Evolutionary conservation across 1,140 invertebrate genomes (phyloP).

Genomic region (Ephestia elutella): DNA sequence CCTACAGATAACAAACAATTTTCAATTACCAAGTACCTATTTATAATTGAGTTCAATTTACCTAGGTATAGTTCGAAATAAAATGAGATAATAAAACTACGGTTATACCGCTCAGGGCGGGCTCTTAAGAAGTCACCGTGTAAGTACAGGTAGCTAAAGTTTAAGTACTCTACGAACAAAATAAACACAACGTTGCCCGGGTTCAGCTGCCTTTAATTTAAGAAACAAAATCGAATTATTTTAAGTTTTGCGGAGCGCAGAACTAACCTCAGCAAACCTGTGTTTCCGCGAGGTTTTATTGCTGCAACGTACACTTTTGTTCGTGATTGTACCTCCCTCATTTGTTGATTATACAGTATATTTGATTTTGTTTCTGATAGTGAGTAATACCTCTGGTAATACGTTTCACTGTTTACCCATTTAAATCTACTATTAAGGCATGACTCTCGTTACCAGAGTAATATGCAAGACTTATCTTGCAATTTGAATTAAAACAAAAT

Average conservation of each 20-base stretch:
- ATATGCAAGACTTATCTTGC: no score
- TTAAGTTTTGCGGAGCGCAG: slow-evolving; percentile 3
- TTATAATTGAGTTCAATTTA: no score
- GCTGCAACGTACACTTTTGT: slow-evolving; percentile 2
- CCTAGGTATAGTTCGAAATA: no score
- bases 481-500: no score
- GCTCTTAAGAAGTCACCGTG: no score
- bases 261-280: slow-evolving; percentile 3
- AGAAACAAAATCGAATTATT: slow-evolving; percentile 2
- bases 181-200: not conserved
- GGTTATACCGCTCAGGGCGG: not conserved
- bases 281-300: not conserved
- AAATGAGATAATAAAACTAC: not conserved
- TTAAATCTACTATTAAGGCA: not conserved
- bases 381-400: slow-evolving; percentile 27
- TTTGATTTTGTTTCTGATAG: slow-evolving; percentile 50
- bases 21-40: no score
- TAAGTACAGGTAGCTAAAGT: no score
- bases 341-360: slow-evolving; percentile 38
- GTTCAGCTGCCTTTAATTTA: not conserved
- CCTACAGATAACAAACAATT: no score
- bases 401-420: slow-evolving; percentile 7
- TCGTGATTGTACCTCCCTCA: slow-evolving; percentile 25
- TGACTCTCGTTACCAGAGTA: no score
- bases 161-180: not conserved